Evolutionary conservation across 2,888 invertebrate species (phyloP).

Genomic region (Lamproptera curius): DNA sequence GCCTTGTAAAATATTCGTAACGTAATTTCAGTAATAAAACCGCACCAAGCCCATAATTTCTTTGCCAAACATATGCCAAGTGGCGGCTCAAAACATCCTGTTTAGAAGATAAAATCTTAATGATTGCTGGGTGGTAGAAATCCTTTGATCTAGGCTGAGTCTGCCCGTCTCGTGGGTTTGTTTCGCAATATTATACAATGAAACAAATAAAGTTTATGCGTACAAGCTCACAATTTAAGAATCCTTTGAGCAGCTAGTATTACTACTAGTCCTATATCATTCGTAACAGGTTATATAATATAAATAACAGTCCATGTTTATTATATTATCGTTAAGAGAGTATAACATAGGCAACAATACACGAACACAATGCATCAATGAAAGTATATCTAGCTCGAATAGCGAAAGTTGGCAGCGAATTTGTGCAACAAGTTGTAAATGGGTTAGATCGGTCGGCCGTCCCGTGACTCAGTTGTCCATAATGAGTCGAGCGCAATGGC

Average conservation of each 20-base stretch:
- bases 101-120: conserved; percentile 50
- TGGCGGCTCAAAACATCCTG: conserved; percentile 57
- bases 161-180: conserved; percentile 24
- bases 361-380: neutral
- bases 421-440: conserved; percentile 30
- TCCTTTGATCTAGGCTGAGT: conserved; percentile 31
- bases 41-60: conserved; percentile 2
- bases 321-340: no score
- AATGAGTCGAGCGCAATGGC: conserved; percentile 37
- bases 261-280: no score
- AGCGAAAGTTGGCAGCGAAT: conserved; percentile 30
- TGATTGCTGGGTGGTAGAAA: conserved; percentile 47
- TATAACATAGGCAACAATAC: neutral
- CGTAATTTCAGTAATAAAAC: neutral
- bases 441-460: conserved; percentile 43
- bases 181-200: no score
- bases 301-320: no score
- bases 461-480: conserved; percentile 38
- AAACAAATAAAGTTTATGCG: no score
- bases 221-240: no score
- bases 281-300: no score
- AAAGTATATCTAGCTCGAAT: conserved; percentile 21
- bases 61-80: conserved; percentile 31
- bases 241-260: no score
- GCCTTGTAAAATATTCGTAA: neutral